These are phyloP conservation scores for Cabera pusaria DNA, from an alignment of 2,888 invertebrate species.

Conservation along the genomic window DNA sequence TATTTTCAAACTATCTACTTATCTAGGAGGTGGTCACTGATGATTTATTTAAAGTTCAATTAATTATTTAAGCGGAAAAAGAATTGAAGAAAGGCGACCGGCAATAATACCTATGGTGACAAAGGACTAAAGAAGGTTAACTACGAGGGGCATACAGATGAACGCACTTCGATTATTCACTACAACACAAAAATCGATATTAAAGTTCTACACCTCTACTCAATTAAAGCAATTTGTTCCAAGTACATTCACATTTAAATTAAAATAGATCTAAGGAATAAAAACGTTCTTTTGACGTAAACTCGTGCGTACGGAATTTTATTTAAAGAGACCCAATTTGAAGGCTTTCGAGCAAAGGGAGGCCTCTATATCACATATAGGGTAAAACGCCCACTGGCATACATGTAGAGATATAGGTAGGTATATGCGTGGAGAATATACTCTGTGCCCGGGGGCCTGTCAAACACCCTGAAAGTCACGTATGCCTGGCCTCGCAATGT, in stretches of 20 bases:
- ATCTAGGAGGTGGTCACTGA: too few relatives aligned
- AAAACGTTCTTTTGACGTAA: slow-evolving; percentile 44
- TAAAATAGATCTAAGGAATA: slow-evolving; percentile 28
- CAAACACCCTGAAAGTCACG: slow-evolving; percentile 79
- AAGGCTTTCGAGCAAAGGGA: slow-evolving; percentile 67
- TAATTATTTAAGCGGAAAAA: too few relatives aligned
- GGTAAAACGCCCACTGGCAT: slow-evolving; percentile 62
- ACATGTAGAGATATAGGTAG: slow-evolving; percentile 43
- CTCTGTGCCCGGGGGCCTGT: slow-evolving; percentile 63
- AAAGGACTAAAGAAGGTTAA: too few relatives aligned
- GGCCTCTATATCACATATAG: slow-evolving; percentile 64
- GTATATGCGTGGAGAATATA: slow-evolving; percentile 52
- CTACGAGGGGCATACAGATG: too few relatives aligned
- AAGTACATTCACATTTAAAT: slow-evolving; percentile 16
- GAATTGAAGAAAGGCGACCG: too few relatives aligned
- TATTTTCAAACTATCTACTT: too few relatives aligned
- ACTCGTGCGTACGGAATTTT: slow-evolving; percentile 49
- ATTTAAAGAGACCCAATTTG: slow-evolving; percentile 78
- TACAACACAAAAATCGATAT: too few relatives aligned
- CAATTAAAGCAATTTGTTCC: slow-evolving; percentile 1
- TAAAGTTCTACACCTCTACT: neutral
- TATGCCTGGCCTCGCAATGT: slow-evolving; percentile 77
- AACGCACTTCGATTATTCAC: too few relatives aligned
- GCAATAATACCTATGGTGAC: too few relatives aligned
- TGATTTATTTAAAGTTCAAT: too few relatives aligned